These are phyloP conservation scores for Ptychochromis oligacanthus DNA, from an alignment of 2,113 vertebrate genomes.

Conservation along the genomic window DNA sequence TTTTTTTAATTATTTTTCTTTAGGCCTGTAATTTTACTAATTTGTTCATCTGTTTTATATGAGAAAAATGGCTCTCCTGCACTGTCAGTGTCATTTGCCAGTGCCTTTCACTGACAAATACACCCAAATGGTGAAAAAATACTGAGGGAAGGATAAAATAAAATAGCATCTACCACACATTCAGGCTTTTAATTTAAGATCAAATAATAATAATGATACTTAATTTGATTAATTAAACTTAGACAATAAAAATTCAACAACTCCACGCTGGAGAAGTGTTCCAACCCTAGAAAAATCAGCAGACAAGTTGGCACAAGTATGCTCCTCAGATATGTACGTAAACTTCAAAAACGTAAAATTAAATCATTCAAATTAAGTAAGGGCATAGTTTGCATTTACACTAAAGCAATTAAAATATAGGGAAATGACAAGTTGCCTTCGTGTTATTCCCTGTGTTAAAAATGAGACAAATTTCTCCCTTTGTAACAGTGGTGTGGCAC, in stretches of 20 bases:
- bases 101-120: no score
- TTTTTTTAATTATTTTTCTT: no score
- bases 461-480: constrained; percentile 8
- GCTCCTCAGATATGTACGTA: not conserved
- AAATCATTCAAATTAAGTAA: not conserved
- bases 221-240: not conserved
- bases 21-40: no score
- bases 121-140: no score
- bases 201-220: no score
- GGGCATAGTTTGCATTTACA: not conserved
- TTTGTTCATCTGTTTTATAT: no score
- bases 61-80: no score
- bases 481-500: constrained; percentile 21
- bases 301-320: not conserved
- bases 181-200: no score
- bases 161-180: no score
- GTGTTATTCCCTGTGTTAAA: constrained; percentile 15
- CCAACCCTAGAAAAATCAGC: not conserved
- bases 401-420: not conserved
- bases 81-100: no score
- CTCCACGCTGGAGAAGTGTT: not conserved
- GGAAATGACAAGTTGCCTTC: not conserved
- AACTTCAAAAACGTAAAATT: not conserved
- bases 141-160: no score
- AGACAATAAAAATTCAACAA: not conserved